Conservation (phyloP, 2,888 invertebrate genomes). For the Sphaerophoria taeniata region DNA sequence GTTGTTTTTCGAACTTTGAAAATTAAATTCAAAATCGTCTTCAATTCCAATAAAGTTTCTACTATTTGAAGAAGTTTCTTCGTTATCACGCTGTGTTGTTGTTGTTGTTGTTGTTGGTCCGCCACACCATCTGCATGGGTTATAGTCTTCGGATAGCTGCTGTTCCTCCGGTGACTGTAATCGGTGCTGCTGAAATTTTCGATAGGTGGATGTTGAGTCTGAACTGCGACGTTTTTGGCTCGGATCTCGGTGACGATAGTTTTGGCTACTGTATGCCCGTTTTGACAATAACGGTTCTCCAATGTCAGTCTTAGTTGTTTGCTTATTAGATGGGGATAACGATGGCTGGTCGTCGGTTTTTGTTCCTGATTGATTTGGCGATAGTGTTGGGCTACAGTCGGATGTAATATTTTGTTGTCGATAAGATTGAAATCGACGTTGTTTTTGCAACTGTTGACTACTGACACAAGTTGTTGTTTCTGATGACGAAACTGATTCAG, state of each 20-base stretch:
- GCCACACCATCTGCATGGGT: constrained; percentile 46
- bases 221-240: constrained; percentile 48
- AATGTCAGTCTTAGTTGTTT: constrained; percentile 22
- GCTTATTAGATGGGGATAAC: not conserved
- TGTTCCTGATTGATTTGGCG: not conserved
- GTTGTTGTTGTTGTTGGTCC: not conserved
- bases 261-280: constrained; percentile 1
- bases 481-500: not conserved
- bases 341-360: not conserved
- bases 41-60: constrained; percentile 27
- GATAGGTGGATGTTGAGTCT: constrained; percentile 44
- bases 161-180: constrained; percentile 2
- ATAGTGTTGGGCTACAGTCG: constrained; percentile 18
- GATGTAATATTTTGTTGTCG: constrained; percentile 58
- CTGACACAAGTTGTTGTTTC: constrained; percentile 18
- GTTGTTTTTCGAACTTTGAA: constrained; percentile 12
- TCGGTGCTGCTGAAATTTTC: constrained; percentile 4
- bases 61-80: not conserved
- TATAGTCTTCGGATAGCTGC: constrained; percentile 1
- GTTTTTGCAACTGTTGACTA: constrained; percentile 49
- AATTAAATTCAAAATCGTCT: constrained; percentile 34
- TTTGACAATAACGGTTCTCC: constrained; percentile 30
- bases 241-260: constrained; percentile 35
- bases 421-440: constrained; percentile 59
- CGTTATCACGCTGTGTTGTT: constrained; percentile 32